Evolutionary conservation across 2,797 vertebrate genomes (phyloP), one percentile per base, ranked within the genome.

Genomic region (Amblyopsis hoosieri): DNA sequence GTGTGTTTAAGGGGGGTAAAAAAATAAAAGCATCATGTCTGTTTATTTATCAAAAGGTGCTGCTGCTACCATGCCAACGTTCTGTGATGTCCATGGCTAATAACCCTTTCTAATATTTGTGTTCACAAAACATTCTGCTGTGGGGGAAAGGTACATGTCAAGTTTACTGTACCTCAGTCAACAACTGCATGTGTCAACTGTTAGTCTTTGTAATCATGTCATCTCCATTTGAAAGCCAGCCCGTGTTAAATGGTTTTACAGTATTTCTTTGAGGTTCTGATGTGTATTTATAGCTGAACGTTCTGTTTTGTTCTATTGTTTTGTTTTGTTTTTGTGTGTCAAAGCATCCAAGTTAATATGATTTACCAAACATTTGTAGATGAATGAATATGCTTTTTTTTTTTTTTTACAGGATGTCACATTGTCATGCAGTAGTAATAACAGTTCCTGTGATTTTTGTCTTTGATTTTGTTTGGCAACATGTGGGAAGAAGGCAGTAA

Each of bases 101-200:
- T 15, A 64, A 50, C 45, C 13, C 14, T 52, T 51, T 52, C 13
- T 33, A 9, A 54, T 48, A 59, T 59, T 64, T 67, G 45, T 66
- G 45, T 62, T 72, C 56, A 63, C 76, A 80, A 56, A 62, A 77
- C 73, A 65, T 13, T 63, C 70, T 74, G 65, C 51, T 63, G 48
- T 58, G 12, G 54, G 53, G 23, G 31, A 50, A 54, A 14, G 33
- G 2, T 48, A 69, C 13, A 8, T 50, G 56, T 31, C 52, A 17
- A 19, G 12, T 60, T 55, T 47, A 60, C 57, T 37, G 37, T 42
- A 42, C 37, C 37, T 42, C 37, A 42, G 37, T 42, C 37, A 42
- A 42, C 9, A 42, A 2, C 37, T 10, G 37, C 7, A 42, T 42
- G 37, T 42, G 37, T 42, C 2, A 9, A 42, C 37, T 42, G 37